Percentiles rank a stretch among this genome's conserved stretches.
Evolutionary conservation across 2,113 vertebrate species (phyloP).

Genomic region (Mormyrus iriodes): DNA sequence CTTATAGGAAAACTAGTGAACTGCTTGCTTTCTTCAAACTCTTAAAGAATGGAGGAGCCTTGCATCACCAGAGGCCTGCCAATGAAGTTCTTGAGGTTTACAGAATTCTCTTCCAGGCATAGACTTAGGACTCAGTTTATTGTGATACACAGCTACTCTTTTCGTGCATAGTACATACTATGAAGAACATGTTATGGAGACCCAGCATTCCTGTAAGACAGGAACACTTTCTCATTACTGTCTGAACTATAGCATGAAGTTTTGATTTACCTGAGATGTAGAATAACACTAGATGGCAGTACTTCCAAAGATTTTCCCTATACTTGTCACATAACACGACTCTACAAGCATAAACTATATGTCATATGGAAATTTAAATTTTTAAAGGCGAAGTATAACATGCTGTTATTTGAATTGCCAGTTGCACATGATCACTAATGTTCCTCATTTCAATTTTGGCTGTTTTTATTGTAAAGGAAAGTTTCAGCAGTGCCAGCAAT

Average conservation of each 20-base stretch:
- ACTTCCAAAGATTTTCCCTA: constrained; percentile 30
- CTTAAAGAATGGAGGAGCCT: not conserved
- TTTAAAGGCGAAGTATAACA: not conserved
- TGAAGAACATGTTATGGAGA: not conserved
- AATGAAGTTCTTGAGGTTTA: too few relatives aligned
- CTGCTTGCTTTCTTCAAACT: not conserved
- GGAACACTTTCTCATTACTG: not conserved
- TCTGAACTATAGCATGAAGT: not conserved
- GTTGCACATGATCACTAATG: not conserved
- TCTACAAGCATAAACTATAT: not conserved
- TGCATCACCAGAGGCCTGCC: not conserved
- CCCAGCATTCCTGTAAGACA: not conserved
- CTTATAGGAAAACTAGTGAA: not conserved
- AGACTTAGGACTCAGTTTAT: too few relatives aligned
- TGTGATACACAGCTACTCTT: not conserved
- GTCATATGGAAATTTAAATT: not conserved
- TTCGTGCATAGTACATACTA: not conserved
- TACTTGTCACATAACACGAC: not conserved
- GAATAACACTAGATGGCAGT: constrained; percentile 44
- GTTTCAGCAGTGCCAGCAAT: not conserved
- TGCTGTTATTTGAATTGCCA: not conserved
- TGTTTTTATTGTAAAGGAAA: not conserved
- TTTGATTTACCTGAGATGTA: not conserved
- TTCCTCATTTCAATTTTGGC: not conserved
- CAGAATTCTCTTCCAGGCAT: too few relatives aligned